phyloP scores from a whole-genome alignment of 2,888 invertebrate genomes.

The Frankliniella fusca region DNA sequence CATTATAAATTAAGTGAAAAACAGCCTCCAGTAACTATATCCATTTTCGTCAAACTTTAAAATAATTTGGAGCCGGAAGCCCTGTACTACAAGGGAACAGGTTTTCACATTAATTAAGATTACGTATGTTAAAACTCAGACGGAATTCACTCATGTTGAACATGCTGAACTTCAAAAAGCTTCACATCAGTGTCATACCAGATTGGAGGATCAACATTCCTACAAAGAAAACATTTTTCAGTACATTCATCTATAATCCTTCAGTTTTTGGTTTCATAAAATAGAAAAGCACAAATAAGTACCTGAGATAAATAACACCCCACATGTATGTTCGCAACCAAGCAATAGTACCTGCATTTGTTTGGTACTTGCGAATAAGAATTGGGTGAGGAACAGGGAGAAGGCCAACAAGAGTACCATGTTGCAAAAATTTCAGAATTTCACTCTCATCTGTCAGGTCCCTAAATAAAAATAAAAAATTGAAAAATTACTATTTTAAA shows the following conservation, averaged over 20 bases:
- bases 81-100: not conserved
- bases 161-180: conserved; percentile 95
- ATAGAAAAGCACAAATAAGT: conserved; percentile 36
- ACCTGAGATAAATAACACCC: conserved; percentile 98
- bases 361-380: conserved; percentile 97
- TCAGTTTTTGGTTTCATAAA: conserved; percentile 2
- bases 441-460: conserved; percentile 99
- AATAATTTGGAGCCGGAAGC: not conserved
- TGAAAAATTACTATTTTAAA: conserved; percentile 18
- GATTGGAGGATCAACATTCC: conserved; percentile 96
- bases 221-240: conserved; percentile 47
- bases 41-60: conserved; percentile 16
- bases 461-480: conserved; percentile 52
- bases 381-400: conserved; percentile 99
- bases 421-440: conserved; percentile 97
- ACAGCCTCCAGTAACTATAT: not conserved
- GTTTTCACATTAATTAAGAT: conserved; percentile 1
- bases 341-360: conserved; percentile 95
- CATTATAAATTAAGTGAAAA: not conserved
- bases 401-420: conserved; percentile 94
- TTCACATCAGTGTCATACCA: conserved; percentile 99
- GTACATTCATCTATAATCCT: not conserved
- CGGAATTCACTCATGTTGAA: conserved; percentile 52
- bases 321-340: conserved; percentile 99
- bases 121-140: not conserved